phyloP scores from a whole-genome alignment of 2,888 invertebrate species.

The Nymphalis c-album region DNA sequence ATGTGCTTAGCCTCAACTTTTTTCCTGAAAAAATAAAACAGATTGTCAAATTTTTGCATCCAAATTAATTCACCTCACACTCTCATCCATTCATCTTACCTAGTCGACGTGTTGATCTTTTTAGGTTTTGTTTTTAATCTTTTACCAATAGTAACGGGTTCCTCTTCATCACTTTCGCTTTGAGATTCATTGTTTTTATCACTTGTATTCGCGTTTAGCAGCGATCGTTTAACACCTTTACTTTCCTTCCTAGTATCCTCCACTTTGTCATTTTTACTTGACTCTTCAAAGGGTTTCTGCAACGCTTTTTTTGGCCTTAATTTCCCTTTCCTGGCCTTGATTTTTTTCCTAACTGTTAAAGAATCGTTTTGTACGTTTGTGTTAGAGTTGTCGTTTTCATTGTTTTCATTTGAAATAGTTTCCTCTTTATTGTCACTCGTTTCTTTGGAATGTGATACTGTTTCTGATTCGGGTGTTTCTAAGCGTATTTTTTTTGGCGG shows the following conservation, averaged over 20 bases:
- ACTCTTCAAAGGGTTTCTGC: constrained; percentile 46
- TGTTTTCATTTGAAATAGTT: constrained; percentile 51
- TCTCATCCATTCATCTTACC: no score
- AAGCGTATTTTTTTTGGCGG: constrained; percentile 71
- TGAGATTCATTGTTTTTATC: constrained; percentile 76
- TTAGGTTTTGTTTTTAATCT: constrained; percentile 76
- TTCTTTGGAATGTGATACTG: constrained; percentile 70
- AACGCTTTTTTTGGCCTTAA: constrained; percentile 66
- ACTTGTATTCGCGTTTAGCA: constrained; percentile 63
- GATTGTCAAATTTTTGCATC: constrained; percentile 12
- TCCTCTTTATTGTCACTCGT: constrained; percentile 52
- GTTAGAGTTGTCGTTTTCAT: constrained; percentile 47
- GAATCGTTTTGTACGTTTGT: constrained; percentile 46
- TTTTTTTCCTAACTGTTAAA: constrained; percentile 66
- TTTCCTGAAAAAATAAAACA: constrained; percentile 63
- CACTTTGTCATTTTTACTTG: constrained; percentile 48
- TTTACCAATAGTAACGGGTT: constrained; percentile 67
- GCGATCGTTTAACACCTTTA: constrained; percentile 67
- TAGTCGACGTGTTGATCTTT: constrained; percentile 66
- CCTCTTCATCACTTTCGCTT: constrained; percentile 72
- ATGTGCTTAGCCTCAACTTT: constrained; percentile 80
- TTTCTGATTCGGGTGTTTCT: constrained; percentile 66
- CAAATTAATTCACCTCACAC: no score
- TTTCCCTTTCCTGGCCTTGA: constrained; percentile 71
- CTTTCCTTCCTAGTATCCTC: constrained; percentile 53